A percentile compares a stretch with the other conserved stretches of the same genome.
Conservation (phyloP, 35 echinoderm and acorn worm genomes). For the Ophiothrix spiculata region DNA sequence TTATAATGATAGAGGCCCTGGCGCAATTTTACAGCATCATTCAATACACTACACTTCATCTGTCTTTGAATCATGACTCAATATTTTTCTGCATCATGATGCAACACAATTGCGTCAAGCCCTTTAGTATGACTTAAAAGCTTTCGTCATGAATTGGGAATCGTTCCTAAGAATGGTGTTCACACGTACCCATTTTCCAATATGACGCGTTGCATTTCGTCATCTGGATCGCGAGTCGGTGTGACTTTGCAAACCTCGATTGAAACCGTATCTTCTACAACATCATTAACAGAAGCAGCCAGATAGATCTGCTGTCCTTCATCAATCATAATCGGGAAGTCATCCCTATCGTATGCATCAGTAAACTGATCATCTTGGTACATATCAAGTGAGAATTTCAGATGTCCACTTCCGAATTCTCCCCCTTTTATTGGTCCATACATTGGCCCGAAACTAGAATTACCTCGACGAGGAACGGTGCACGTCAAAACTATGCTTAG, state of each 20-base stretch:
- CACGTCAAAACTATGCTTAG: neutral
- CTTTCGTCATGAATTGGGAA: too few relatives aligned
- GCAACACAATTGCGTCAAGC: too few relatives aligned
- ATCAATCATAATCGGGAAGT: neutral
- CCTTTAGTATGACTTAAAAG: too few relatives aligned
- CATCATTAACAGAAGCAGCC: neutral
- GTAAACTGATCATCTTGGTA: neutral
- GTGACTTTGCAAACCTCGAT: neutral
- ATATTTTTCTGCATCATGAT: too few relatives aligned
- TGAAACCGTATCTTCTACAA: neutral
- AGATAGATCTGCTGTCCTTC: neutral
- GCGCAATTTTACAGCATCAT: too few relatives aligned
- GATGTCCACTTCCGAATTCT: neutral
- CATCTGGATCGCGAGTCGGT: neutral
- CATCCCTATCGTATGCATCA: neutral
- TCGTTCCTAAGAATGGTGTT: too few relatives aligned
- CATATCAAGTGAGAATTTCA: neutral
- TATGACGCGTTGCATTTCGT: neutral
- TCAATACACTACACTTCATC: too few relatives aligned
- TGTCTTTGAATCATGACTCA: too few relatives aligned
- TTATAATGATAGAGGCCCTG: too few relatives aligned
- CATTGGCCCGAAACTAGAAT: neutral
- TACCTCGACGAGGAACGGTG: neutral
- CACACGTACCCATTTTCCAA: neutral
- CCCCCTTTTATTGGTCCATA: neutral